phyloP scores from a whole-genome alignment of 2,797 vertebrate genomes.

The Falco biarmicus region DNA sequence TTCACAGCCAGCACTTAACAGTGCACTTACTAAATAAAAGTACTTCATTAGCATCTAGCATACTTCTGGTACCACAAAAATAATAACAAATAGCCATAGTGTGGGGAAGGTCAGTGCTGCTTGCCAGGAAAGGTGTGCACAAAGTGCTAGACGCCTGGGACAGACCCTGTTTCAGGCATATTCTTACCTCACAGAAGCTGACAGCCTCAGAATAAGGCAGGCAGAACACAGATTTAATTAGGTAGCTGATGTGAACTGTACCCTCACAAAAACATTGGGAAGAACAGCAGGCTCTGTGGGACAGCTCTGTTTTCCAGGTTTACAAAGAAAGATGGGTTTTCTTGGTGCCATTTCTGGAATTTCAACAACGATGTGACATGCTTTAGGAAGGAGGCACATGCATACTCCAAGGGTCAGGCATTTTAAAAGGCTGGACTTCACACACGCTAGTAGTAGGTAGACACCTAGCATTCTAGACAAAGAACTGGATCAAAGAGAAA shows the following conservation, averaged over 20 bases:
- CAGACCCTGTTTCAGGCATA: neutral
- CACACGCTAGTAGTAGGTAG: neutral
- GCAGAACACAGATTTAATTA: constrained; percentile 16
- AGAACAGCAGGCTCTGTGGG: neutral
- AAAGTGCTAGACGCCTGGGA: neutral
- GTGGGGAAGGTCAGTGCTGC: neutral
- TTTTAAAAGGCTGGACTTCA: neutral
- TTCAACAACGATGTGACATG: neutral
- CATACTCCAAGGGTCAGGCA: neutral
- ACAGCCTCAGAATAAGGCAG: neutral
- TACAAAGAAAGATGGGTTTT: neutral
- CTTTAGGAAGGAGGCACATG: neutral
- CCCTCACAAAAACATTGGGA: neutral
- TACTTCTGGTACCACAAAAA: constrained; percentile 40
- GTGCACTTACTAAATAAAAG: constrained; percentile 54
- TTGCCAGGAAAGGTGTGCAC: constrained; percentile 45
- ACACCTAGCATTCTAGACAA: neutral
- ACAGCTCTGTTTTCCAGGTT: neutral
- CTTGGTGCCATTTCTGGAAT: neutral
- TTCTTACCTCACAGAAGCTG: neutral
- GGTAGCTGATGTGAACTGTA: neutral
- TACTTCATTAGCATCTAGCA: constrained; percentile 47
- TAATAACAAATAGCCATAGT: constrained; percentile 48
- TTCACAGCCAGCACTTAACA: constrained; percentile 16
- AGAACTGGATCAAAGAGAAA: neutral